Evolutionary conservation across 2,888 invertebrate genomes (phyloP).

Genomic region (Orthosia cruda): DNA sequence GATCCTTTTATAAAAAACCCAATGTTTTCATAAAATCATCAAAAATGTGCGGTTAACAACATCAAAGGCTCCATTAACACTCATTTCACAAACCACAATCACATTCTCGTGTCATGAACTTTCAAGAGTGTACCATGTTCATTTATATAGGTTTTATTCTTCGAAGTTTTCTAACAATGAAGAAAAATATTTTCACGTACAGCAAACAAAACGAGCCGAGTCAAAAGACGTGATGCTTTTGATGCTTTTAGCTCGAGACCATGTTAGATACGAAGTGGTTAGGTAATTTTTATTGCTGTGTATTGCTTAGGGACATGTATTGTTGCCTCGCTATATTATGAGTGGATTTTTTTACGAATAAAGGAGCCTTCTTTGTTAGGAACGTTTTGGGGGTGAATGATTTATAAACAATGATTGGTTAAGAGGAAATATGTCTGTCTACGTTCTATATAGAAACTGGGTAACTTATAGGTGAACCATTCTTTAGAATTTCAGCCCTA

Average conservation of each 20-base stretch:
- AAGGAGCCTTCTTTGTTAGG: background rate
- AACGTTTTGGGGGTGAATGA: background rate
- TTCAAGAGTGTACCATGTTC: constrained; percentile 38
- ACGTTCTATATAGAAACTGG: background rate
- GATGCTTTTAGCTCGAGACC: constrained; percentile 52
- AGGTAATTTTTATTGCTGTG: constrained; percentile 57
- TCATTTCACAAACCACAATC: constrained; percentile 40
- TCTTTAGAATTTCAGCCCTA: background rate
- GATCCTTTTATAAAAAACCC: background rate
- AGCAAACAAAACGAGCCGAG: constrained; percentile 43
- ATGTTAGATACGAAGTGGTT: constrained; percentile 43
- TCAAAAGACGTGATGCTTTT: constrained; percentile 54
- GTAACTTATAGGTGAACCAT: background rate
- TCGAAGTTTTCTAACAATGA: constrained; percentile 29
- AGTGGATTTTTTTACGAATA: background rate
- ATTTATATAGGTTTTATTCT: constrained; percentile 24
- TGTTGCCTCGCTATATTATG: constrained; percentile 22
- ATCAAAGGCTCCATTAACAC: constrained; percentile 31
- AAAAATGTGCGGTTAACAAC: background rate
- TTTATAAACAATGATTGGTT: background rate
- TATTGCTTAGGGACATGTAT: constrained; percentile 41
- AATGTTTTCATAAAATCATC: background rate
- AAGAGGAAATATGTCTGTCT: background rate
- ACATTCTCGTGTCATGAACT: constrained; percentile 35
- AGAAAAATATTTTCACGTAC: constrained; percentile 49